Evolutionary conservation across 2,797 vertebrate species (phyloP).

Genomic region (Alexandromys oeconomus): DNA sequence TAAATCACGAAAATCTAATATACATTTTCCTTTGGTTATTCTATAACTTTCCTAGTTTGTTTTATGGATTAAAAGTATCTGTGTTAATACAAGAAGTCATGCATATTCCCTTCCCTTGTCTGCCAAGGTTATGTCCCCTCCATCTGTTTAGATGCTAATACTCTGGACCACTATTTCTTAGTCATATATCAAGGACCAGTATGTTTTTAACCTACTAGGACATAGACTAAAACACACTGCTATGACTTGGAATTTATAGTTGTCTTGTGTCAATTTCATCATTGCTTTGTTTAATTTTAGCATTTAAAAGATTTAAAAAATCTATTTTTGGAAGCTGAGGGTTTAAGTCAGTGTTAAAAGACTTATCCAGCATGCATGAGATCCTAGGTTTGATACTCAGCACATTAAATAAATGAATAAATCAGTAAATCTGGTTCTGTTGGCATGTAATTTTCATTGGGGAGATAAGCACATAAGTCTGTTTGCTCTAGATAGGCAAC

Average conservation of each 20-base stretch:
- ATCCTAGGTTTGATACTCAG: neutral
- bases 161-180: neutral
- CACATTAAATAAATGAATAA: neutral
- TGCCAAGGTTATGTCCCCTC: neutral
- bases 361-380: neutral
- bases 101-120: accelerated
- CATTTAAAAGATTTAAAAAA: neutral
- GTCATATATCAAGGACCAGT: accelerated
- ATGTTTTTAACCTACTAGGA: accelerated
- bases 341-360: neutral
- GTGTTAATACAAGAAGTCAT: neutral
- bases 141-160: neutral
- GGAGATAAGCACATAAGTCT: neutral
- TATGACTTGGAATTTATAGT: neutral
- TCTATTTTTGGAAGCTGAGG: neutral
- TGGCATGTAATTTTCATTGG: neutral
- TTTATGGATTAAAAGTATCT: accelerated
- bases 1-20: neutral
- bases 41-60: neutral
- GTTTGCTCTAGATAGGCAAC: neutral
- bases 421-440: neutral
- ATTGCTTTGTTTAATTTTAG: neutral
- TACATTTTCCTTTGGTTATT: neutral
- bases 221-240: neutral
- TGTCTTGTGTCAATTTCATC: neutral